Evolutionary conservation across 1,140 invertebrate species (phyloP), one percentile per base, ranked within the genome.

Genomic region (Pinna nobilis): DNA sequence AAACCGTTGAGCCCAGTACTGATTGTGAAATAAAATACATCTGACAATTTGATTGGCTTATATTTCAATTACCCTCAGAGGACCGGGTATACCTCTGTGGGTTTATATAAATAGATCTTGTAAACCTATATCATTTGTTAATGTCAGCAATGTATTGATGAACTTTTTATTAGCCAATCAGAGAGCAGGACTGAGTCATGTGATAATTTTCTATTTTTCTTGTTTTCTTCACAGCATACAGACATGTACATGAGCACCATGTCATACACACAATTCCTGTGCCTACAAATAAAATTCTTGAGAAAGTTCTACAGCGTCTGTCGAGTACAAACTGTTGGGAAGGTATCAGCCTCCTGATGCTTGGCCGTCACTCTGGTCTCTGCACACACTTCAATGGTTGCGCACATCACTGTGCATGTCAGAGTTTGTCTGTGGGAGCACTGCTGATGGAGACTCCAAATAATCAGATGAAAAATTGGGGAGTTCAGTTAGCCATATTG

Each of bases 321-420:
- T 35, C 68, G 9, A 60, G 28, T 25, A 59, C 50, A 25, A 66
- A 70, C 30, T 53, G 35, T 13, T 76, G 74, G 74, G 74, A 76
- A 37, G 60, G 51, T 13, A 47, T 69, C 0, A 70, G 74, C 25
- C 41, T 70, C 25, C n/a, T 76, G 20, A 55, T 76, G 23, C 33
- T 63, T 15, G 67, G 67, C 9, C 25, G 30, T 23, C 68, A 49
- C 25, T 47, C 67, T 5, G 74, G 67, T 9, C 55, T 53, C 5
- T 28, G 47, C 47, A 20, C 49, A 30, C 35, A 41, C 5, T 37
- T 76, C 41, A 63, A 59, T 3, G 47, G 35, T 11, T 60, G 41
- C 0, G 47, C 32, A 6, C 33, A 65, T 20, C 28, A 49, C 18
- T 55, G 51, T 18, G 50, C 50, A 2, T 37, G 41, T 25, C 39